Evolutionary conservation across 1,140 invertebrate genomes (phyloP), one percentile per base, ranked within the genome.

Genomic region (Heliothis virescens): DNA sequence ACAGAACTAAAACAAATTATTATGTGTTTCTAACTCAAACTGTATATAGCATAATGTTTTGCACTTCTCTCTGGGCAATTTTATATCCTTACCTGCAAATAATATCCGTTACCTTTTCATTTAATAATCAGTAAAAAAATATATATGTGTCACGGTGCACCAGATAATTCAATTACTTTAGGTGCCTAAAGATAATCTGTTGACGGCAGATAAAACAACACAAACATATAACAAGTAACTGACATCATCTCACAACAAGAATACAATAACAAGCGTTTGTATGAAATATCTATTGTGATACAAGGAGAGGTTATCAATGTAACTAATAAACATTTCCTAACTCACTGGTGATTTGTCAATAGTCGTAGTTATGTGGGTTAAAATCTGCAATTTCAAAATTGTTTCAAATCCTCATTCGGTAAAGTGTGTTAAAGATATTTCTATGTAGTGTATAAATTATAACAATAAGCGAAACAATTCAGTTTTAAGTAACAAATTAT

Each of bases 131-230:
- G 1, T 41, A 9, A 16, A 47, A 16, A 18, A 67, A 21, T 11
- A 65, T 48, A 16, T 3, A 21, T 41, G 41, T 18, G 18, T 18
- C 16, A 5, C 18, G 7, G 18, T 18, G 2, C n/a, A 67, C 21
- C 16, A 18, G 41, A 48, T 21, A 26, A 29, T 60, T 1, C 10
- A 29, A 5, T 15, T 7, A 41, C 34, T 41, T 41, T 41, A 59
- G 26, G 53, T 57, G n/a, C 26, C 21, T 34, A 41, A 7, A 59
- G 50, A 47, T 57, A 79, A 62, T 41, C 48, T 81, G 65, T 76
- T 76, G 29, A 76, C 72, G 52, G 53, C 50, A 59, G 18, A 53
- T 73, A 57, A 81, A 76, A 71, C 79, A 72, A 81, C 65, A 81
- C 48, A 75, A 75, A 75, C 57, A 75, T n/a, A 16, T n/a, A 59